Base-by-base conservation (phyloP, 1,140 invertebrate genomes). In the Saccostrea cuccullata region DNA sequence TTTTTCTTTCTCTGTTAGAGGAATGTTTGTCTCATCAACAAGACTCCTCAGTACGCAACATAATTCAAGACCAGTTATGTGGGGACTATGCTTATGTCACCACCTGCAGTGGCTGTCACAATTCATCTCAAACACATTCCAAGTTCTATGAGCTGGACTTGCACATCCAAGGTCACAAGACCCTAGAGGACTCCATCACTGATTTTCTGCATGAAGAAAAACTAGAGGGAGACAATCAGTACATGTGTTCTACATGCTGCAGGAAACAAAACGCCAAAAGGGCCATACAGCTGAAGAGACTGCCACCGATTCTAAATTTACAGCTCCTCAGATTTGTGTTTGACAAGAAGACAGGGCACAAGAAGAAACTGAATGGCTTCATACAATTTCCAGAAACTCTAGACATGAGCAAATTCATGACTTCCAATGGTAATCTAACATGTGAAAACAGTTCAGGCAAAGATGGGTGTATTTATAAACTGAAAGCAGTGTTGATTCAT, bases 241-340 rank as follows among this genome's bases (percentile, higher is more conserved):
- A 97, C 92, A 96, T 96, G 93, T 97, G 97, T 92, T 94, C 94
- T 55, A 93, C 95, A 26, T 97, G 97, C 93, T 94, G 96, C 82
- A 94, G 94, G 40, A 97, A 97, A 92, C 96, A 96, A 91, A 96
- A 97, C 94, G 97, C 97, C 0, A 96, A 94, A 2, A 93, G 97
- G 64, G 95, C 95, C 86, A 97, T 97, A 89, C 94, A 96, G 88
- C 92, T 97, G 47, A 94, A 96, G 40, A 94, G 94, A 9, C 94
- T 97, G 11, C 97, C 97, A n/a, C 96, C 96, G n/a, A 96, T 97
- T n/a, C 94, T 97, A 11, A 97, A 97, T 93, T 95, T 97, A 84
- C 97, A 97, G 89, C 94, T 97, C 3, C 94, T 97, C 88, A 94
- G 97, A 90, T 97, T 97, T 94, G 96, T 97, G 0, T 97, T 96